Evolutionary conservation across 2,113 vertebrate genomes (phyloP).

Genomic region (Trichomycterus rosablanca): DNA sequence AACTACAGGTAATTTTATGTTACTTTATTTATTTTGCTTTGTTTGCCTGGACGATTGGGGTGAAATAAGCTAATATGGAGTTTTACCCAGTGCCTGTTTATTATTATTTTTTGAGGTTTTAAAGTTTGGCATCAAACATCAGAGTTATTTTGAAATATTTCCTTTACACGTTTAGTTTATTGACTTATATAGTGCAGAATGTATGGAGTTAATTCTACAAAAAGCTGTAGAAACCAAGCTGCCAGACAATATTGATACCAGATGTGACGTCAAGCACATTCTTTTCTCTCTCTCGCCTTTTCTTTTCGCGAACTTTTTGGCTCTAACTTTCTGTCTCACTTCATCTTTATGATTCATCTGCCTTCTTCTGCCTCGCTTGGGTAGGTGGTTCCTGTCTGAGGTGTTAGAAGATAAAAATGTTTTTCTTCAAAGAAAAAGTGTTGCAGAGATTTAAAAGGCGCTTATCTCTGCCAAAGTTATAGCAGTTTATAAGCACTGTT

Average conservation of each 20-base stretch:
- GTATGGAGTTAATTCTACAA: conserved; percentile 75
- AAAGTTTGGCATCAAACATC: too few species aligned
- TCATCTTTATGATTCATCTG: too few species aligned
- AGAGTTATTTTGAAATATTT: not conserved
- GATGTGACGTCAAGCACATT: conserved; percentile 77
- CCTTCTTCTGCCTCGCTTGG: not conserved
- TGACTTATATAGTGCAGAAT: conserved; percentile 44
- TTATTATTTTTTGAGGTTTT: too few species aligned
- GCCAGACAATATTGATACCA: conserved; percentile 79
- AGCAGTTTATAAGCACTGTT: not conserved
- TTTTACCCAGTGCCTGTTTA: too few species aligned
- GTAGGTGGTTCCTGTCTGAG: conserved; percentile 5
- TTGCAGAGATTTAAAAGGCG: not conserved
- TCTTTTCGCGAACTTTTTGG: not conserved
- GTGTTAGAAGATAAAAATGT: conserved; percentile 4
- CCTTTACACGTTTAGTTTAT: conserved; percentile 33
- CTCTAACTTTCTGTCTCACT: too few species aligned
- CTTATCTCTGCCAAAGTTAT: conserved; percentile 15
- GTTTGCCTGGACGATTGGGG: too few species aligned
- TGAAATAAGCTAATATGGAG: too few species aligned
- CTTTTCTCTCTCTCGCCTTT: conserved; percentile 49
- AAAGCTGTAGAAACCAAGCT: conserved; percentile 44
- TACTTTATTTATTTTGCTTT: too few species aligned
- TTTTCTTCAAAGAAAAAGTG: not conserved
- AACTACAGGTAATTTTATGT: conserved; percentile 82